A percentile compares a stretch with the other conserved stretches of the same genome.
Conservation (phyloP, 2,113 vertebrate genomes). For the Gracilinanus agilis region DNA sequence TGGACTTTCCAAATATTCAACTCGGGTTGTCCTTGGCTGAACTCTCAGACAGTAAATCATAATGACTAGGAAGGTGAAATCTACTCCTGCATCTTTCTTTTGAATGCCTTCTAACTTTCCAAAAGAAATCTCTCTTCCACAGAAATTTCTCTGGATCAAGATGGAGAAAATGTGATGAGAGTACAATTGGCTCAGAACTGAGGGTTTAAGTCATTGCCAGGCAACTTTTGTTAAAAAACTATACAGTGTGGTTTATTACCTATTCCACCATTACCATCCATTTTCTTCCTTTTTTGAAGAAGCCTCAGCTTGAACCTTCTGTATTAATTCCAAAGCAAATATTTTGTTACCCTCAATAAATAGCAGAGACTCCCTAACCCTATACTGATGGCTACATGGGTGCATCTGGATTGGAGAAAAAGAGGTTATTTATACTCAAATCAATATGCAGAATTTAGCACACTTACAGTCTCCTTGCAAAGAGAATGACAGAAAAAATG, state of each 20-base stretch:
- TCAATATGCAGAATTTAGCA: constrained; percentile 77
- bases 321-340: constrained; percentile 65
- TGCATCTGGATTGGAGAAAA: constrained; percentile 76
- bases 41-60: constrained; percentile 56
- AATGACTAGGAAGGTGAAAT: constrained; percentile 68
- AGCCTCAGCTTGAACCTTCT: constrained; percentile 74
- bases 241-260: constrained; percentile 71
- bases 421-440: constrained; percentile 72
- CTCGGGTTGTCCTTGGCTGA: constrained; percentile 42
- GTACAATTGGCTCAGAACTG: constrained; percentile 70
- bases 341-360: constrained; percentile 71
- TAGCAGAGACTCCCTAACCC: constrained; percentile 70
- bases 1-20: constrained; percentile 15
- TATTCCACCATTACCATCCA: constrained; percentile 54
- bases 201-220: constrained; percentile 71
- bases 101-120: constrained; percentile 65
- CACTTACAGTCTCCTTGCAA: constrained; percentile 64
- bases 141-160: constrained; percentile 65
- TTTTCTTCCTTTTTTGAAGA: constrained; percentile 69
- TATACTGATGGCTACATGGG: constrained; percentile 40
- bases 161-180: constrained; percentile 71
- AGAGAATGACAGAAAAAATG: constrained; percentile 72
- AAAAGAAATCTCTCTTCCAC: constrained; percentile 72
- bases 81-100: constrained; percentile 60
- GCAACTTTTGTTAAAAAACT: constrained; percentile 75